Conservation (phyloP, 35 echinoderm and acorn worm genomes). For the Ophiothrix spiculata region DNA sequence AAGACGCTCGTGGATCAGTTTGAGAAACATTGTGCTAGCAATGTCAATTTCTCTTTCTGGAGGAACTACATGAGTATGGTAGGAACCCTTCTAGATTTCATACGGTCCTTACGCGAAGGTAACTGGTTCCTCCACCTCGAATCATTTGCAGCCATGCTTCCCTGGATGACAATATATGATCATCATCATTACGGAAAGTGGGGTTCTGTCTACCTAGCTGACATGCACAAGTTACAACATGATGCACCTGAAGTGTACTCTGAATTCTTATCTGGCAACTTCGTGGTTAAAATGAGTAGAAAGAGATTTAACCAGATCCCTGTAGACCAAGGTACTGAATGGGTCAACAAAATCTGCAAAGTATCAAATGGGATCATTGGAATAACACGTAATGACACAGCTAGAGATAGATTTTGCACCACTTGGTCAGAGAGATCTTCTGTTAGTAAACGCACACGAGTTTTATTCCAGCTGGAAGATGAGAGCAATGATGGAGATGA, state of each 20-base stretch:
- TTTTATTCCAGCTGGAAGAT: no score
- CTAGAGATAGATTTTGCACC: background rate
- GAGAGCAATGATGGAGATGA: no score
- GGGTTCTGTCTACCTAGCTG: constrained; percentile 35
- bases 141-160: constrained; percentile 35
- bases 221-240: no score
- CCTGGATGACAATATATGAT: constrained; percentile 26
- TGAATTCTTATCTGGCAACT: background rate
- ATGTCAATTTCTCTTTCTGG: background rate
- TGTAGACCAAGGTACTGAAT: background rate
- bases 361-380: background rate
- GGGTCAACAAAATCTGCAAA: background rate
- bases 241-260: background rate
- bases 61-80: background rate
- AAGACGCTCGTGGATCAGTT: background rate
- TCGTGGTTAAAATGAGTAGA: background rate
- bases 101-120: background rate
- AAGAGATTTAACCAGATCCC: background rate
- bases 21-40: background rate
- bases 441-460: background rate
- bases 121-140: background rate
- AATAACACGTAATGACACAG: constrained; percentile 3
- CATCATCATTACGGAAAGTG: constrained; percentile 32
- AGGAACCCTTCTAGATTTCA: background rate
- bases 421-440: background rate